Evolutionary conservation across 2,888 invertebrate genomes (phyloP).

Genomic region (Tiliacea citrago): DNA sequence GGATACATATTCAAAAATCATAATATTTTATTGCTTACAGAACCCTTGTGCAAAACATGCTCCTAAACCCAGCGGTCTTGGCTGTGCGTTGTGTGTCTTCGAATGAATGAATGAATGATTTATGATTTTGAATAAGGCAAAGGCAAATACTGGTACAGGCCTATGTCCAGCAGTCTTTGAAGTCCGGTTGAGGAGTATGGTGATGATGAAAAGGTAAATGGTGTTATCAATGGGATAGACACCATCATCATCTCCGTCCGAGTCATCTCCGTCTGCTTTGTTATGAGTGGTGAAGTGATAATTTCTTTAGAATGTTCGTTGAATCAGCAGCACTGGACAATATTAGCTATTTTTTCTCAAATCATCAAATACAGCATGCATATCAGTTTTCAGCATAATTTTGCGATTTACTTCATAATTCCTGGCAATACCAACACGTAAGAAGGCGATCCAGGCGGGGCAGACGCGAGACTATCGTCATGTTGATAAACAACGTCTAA

Average conservation of each 20-base stretch:
- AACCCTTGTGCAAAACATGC: no score
- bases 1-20: no score
- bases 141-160: background rate
- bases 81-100: no score
- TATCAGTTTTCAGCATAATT: background rate
- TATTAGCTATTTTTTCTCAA: background rate
- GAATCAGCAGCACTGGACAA: background rate
- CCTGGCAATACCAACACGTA: background rate
- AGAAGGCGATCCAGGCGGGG: background rate
- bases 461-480: constrained; percentile 12
- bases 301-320: background rate
- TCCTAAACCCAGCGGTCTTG: no score
- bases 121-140: no score
- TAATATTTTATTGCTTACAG: no score
- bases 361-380: background rate
- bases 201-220: background rate
- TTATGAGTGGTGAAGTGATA: background rate
- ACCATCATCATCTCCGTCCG: no score
- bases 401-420: background rate
- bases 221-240: background rate
- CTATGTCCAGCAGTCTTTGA: background rate
- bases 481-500: constrained; percentile 49
- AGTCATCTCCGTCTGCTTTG: background rate
- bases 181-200: background rate
- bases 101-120: no score